A percentile compares a stretch with the other conserved stretches of the same genome.
Conservation (phyloP, 2,113 vertebrate species). For the Gasterosteus aculeatus region DNA sequence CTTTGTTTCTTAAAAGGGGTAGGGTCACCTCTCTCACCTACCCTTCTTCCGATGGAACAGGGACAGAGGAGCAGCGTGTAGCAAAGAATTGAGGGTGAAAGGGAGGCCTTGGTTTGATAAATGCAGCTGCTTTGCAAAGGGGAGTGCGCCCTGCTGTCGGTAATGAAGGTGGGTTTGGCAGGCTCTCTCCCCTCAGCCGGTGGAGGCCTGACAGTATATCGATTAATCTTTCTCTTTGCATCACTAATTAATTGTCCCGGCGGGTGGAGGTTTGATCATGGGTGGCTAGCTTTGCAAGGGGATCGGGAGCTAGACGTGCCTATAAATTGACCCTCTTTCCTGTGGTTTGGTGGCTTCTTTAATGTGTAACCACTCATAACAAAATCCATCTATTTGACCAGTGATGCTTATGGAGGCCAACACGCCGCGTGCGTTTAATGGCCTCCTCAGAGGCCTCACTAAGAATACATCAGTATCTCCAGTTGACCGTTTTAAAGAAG, state of each 20-base stretch:
- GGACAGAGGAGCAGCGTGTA: conserved; percentile 24
- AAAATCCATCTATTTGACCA: conserved; percentile 4
- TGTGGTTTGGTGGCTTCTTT: background rate
- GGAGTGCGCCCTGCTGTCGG: conserved; percentile 46
- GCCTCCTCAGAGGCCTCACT: conserved; percentile 9
- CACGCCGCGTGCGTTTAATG: conserved; percentile 24
- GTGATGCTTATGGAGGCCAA: conserved; percentile 7
- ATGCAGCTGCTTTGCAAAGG: conserved; percentile 60
- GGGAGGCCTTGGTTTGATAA: conserved; percentile 58
- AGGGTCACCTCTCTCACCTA: conserved; percentile 50
- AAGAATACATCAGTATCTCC: conserved; percentile 6
- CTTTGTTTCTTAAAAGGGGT: conserved; percentile 41
- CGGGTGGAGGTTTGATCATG: conserved; percentile 40
- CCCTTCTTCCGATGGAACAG: conserved; percentile 46
- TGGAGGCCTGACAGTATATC: conserved; percentile 62
- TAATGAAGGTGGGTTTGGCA: conserved; percentile 72
- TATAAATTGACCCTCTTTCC: background rate
- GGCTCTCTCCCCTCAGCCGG: conserved; percentile 56
- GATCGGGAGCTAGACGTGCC: conserved; percentile 1
- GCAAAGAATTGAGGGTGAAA: conserved; percentile 40
- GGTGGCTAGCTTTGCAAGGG: conserved; percentile 24
- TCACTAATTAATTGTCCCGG: conserved; percentile 65
- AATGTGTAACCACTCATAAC: conserved; percentile 13
- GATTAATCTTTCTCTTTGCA: conserved; percentile 61
- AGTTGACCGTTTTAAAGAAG: conserved; percentile 24